These are phyloP conservation scores for Agriotes lineatus DNA, from an alignment of 2,888 invertebrate genomes.

Conservation along the genomic window DNA sequence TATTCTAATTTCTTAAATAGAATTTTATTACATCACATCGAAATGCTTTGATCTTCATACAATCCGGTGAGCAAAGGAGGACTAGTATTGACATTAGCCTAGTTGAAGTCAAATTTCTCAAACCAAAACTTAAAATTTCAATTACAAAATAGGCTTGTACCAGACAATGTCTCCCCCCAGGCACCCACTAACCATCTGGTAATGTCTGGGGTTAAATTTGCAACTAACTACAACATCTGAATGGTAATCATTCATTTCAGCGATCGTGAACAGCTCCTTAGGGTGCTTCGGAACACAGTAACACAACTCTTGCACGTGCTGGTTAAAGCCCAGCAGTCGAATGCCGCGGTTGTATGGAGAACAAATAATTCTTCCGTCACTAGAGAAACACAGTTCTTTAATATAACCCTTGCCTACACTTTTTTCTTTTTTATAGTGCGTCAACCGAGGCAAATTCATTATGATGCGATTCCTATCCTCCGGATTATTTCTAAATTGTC, in stretches of 20 bases:
- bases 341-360: conserved; percentile 92
- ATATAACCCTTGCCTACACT: conserved; percentile 93
- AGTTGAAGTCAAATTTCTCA: too few relatives aligned
- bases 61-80: too few relatives aligned
- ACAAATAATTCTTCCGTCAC: conserved; percentile 90
- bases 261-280: conserved; percentile 74
- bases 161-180: conserved; percentile 89
- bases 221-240: conserved; percentile 88
- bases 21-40: too few relatives aligned
- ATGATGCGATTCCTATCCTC: conserved; percentile 68
- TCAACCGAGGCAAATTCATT: conserved; percentile 81
- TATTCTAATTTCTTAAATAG: too few relatives aligned
- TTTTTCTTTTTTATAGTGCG: conserved; percentile 87
- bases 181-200: conserved; percentile 91
- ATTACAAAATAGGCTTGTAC: conserved; percentile 80
- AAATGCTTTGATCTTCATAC: too few relatives aligned
- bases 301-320: conserved; percentile 82
- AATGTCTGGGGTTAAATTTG: conserved; percentile 90
- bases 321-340: conserved; percentile 84
- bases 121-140: too few relatives aligned
- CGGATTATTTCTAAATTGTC: conserved; percentile 57
- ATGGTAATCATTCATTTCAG: conserved; percentile 79
- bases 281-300: conserved; percentile 72
- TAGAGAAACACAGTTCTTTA: conserved; percentile 91
- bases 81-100: too few relatives aligned